Base-by-base conservation (phyloP, 2,888 invertebrate genomes). In the Buathra laborator region DNA sequence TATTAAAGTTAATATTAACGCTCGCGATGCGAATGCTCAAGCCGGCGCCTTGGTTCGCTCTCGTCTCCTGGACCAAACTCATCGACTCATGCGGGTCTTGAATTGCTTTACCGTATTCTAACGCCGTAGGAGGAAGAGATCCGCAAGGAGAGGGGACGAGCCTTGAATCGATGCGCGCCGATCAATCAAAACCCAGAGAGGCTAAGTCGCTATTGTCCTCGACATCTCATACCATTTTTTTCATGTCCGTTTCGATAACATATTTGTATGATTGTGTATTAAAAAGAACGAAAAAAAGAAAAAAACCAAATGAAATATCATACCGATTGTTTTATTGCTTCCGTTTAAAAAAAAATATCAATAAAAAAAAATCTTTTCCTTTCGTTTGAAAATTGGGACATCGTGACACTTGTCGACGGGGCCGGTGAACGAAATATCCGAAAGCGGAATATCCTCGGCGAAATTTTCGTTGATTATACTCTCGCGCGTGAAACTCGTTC, bases 121-220 rank as follows among this genome's bases (percentile, higher is more conserved):
- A 77, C 74, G 24, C 81, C 85, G 86, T 83, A 84, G 82, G 66
- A 59, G 37, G 56, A 32, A 71, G 24, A 43, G 64, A 71, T 29
- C 10, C 51, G 29, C 37, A 76, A 53, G 51, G 37, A 44, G 59
- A 37, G 37, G 44, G 29, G 59, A 37, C 19, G 44, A 53, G 53
- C 16, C 14, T n/a, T 66, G 64, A 16, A 6, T 37, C 16, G 12
- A 19, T 7, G 29, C 59, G 78, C 87, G 86, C 89, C 86, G 86
- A 87, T 86, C 75, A 89, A 91, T 90, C 89, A 89, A 91, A 90
- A 85, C 86, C 37, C 6, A 7, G 85, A 90, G 89, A 92, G 89
- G 89, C 90, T 89, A 90, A 90, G 90, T 90, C 91, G 89, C 86
- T 87, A 89, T 86, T 88, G 84, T 85, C 85, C 84, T 85, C 85